Evolutionary conservation across 2,113 vertebrate species (phyloP).

Genomic region (Trochalopteron elliotii): DNA sequence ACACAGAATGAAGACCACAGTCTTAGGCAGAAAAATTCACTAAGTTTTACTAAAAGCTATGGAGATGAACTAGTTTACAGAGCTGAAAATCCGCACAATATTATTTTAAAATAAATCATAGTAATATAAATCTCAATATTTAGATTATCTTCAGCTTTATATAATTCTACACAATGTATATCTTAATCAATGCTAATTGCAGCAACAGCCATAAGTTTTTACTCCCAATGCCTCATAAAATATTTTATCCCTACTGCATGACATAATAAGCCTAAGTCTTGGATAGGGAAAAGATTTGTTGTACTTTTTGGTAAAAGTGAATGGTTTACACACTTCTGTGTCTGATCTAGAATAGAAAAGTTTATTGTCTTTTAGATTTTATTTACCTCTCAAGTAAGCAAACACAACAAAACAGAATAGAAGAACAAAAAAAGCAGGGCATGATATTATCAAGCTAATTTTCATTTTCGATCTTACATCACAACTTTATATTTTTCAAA

Average conservation of each 20-base stretch:
- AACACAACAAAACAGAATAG: not conserved
- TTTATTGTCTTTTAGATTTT: not conserved
- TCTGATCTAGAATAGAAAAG: not conserved
- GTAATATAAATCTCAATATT: not conserved
- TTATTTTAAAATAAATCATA: not conserved
- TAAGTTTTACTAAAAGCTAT: not conserved
- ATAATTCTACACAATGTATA: not conserved
- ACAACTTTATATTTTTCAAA: not conserved
- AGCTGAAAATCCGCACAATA: not conserved
- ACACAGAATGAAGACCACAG: rapidly evolving
- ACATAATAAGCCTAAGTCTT: not conserved
- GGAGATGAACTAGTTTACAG: not conserved
- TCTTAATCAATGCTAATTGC: not conserved
- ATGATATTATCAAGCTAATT: not conserved
- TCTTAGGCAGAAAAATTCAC: not conserved
- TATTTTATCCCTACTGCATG: not conserved
- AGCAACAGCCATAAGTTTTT: not conserved
- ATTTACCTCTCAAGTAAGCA: not conserved
- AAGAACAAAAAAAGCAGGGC: not conserved
- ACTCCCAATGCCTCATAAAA: not conserved
- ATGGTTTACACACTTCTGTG: not conserved
- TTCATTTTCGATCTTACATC: not conserved
- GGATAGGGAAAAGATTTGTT: not conserved
- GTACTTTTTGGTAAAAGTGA: not conserved
- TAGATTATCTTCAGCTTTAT: not conserved